phyloP scores from a whole-genome alignment of 2,113 vertebrate species.

The Muntiacus muntjak region DNA sequence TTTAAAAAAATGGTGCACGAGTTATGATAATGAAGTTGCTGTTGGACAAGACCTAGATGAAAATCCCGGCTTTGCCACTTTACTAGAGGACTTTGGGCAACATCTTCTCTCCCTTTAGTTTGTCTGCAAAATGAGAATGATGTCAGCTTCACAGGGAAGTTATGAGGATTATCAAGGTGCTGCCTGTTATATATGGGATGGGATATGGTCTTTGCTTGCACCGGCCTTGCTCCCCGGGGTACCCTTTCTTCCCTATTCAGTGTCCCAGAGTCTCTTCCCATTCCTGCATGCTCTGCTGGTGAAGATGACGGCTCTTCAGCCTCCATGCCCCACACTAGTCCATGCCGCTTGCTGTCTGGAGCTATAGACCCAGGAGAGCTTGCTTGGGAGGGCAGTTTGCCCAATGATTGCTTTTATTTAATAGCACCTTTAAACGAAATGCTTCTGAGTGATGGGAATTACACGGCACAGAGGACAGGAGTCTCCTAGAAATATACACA shows the following conservation, averaged over 20 bases:
- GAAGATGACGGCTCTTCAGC: neutral
- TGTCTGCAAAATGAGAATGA: neutral
- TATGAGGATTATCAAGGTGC: neutral
- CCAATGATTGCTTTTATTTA: neutral
- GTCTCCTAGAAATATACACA: neutral
- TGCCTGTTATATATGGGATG: neutral
- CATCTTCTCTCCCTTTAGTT: neutral
- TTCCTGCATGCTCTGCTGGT: neutral
- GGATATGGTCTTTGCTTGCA: neutral
- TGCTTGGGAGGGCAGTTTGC: neutral
- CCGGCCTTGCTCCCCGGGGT: neutral
- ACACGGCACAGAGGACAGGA: neutral
- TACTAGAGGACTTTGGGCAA: neutral
- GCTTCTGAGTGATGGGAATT: neutral
- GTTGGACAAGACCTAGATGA: neutral
- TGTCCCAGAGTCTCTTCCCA: neutral
- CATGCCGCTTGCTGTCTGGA: neutral
- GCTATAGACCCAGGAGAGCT: neutral
- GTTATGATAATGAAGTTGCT: neutral
- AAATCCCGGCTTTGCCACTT: neutral
- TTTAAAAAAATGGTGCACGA: neutral
- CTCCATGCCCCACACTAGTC: rapidly evolving
- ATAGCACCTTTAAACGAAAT: neutral
- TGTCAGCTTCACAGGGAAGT: neutral
- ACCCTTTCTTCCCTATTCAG: neutral